Conservation (phyloP, 2,888 invertebrate genomes). For the Lagria hirta region DNA sequence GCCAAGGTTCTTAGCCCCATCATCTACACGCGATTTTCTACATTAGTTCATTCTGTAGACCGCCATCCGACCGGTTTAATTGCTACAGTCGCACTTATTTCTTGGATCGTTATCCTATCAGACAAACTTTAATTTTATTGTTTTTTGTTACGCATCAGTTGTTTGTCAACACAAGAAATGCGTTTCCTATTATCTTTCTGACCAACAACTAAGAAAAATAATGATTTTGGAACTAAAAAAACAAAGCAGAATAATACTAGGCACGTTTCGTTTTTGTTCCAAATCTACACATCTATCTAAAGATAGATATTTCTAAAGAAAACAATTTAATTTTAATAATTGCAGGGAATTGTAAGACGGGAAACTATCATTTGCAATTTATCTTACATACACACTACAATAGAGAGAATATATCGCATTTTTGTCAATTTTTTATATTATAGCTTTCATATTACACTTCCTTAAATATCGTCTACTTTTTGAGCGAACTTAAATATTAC, state of each 20-base stretch:
- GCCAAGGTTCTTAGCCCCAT: constrained; percentile 45
- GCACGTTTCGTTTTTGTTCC: neutral
- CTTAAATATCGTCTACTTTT: too few relatives aligned
- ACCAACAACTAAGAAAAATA: too few relatives aligned
- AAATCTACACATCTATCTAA: too few relatives aligned
- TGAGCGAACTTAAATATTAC: too few relatives aligned
- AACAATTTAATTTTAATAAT: too few relatives aligned
- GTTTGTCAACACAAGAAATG: neutral
- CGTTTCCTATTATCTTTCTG: neutral
- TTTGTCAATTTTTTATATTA: too few relatives aligned
- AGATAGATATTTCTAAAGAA: too few relatives aligned
- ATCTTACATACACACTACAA: too few relatives aligned
- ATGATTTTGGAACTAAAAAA: neutral
- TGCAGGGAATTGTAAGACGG: too few relatives aligned
- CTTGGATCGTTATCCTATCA: constrained; percentile 8
- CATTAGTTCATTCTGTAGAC: constrained; percentile 26
- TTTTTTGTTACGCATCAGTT: neutral
- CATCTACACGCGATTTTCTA: constrained; percentile 31
- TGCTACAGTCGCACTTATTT: constrained; percentile 27
- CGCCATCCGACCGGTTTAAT: constrained; percentile 31
- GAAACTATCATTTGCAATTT: too few relatives aligned
- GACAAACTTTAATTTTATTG: neutral
- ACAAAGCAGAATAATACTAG: neutral
- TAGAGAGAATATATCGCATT: too few relatives aligned
- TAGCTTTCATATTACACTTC: too few relatives aligned